Conservation (phyloP, 2,113 vertebrate genomes). For the Caranx melampygus region DNA sequence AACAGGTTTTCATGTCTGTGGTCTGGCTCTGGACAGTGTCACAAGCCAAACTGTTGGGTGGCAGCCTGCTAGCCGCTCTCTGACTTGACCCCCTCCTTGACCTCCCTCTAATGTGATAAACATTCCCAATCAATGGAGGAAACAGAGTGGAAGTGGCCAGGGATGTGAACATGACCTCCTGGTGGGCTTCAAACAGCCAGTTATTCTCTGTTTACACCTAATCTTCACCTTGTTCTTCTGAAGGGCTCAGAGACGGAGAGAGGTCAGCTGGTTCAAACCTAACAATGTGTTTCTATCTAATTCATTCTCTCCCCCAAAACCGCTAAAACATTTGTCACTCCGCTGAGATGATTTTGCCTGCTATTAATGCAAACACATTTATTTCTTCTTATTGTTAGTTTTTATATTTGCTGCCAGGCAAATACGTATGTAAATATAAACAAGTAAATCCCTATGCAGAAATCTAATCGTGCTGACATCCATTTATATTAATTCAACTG, state of each 20-base stretch:
- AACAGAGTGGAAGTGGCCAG: slow-evolving; percentile 76
- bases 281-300: slow-evolving; percentile 4
- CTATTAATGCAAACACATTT: neutral
- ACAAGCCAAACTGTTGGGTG: slow-evolving; percentile 58
- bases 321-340: neutral
- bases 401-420: neutral
- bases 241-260: slow-evolving; percentile 15
- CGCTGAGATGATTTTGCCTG: neutral
- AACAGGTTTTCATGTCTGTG: slow-evolving; percentile 59
- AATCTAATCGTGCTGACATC: too few species aligned
- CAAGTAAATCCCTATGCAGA: too few species aligned
- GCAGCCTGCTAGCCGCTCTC: slow-evolving; percentile 54
- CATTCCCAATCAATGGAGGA: slow-evolving; percentile 81
- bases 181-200: slow-evolving; percentile 71
- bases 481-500: too few species aligned
- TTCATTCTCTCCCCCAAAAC: neutral
- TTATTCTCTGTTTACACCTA: slow-evolving; percentile 71
- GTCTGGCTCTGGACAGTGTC: slow-evolving; percentile 75
- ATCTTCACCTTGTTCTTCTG: slow-evolving; percentile 62
- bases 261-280: slow-evolving; percentile 49
- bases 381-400: neutral
- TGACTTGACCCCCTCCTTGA: slow-evolving; percentile 75
- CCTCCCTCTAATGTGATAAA: slow-evolving; percentile 79
- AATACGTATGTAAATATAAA: neutral
- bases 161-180: slow-evolving; percentile 77